Conservation (phyloP, 2,113 vertebrate species). For the Chionis minor region DNA sequence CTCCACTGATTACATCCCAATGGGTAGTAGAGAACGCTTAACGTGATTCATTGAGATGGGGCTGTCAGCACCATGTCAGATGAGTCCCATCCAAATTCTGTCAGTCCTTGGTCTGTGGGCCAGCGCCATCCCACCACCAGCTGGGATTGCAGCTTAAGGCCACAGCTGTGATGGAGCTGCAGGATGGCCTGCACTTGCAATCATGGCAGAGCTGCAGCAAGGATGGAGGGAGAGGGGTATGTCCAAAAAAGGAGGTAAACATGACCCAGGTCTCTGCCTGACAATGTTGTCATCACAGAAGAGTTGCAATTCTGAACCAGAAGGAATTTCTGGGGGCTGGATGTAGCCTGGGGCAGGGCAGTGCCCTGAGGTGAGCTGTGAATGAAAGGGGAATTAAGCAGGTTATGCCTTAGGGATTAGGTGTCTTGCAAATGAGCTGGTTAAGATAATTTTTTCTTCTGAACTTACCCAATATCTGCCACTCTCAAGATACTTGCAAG, state of each 20-base stretch:
- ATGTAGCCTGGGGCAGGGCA: background rate
- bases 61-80: background rate
- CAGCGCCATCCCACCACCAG: constrained; percentile 2
- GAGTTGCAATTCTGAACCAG: background rate
- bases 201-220: background rate
- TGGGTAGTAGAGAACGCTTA: background rate
- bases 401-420: background rate
- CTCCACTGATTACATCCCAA: background rate
- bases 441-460: constrained; percentile 35
- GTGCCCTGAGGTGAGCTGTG: background rate
- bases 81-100: background rate
- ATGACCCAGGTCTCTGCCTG: background rate
- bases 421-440: constrained; percentile 9
- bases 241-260: constrained; percentile 10
- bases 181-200: background rate
- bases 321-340: background rate
- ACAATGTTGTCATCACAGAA: background rate
- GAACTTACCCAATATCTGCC: constrained; percentile 30
- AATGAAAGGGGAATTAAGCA: background rate
- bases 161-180: background rate
- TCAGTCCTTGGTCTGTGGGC: background rate
- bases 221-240: background rate
- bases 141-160: background rate
- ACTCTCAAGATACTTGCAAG: constrained; percentile 7
- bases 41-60: background rate